Evolutionary conservation across 2,113 vertebrate genomes (phyloP).

Genomic region (Sebastes schlegelii): DNA sequence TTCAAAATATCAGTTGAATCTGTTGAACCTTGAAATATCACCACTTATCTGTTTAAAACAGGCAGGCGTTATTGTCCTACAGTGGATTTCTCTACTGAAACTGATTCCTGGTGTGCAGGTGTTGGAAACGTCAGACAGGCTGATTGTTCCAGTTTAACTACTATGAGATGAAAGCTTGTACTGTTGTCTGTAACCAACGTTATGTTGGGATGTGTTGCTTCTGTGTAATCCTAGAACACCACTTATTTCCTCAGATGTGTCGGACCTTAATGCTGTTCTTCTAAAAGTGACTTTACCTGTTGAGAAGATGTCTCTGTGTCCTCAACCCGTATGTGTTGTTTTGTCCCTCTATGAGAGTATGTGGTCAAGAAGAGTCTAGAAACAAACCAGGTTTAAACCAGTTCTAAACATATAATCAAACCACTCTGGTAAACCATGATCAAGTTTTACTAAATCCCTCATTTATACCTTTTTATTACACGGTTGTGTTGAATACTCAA

Average conservation of each 20-base stretch:
- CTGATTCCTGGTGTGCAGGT: conserved; percentile 48
- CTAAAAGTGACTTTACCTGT: neutral
- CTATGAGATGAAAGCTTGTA: conserved; percentile 26
- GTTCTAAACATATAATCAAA: neutral
- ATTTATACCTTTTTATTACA: too few species aligned
- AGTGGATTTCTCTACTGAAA: conserved; percentile 30
- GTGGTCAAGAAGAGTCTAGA: neutral
- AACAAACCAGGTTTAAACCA: neutral
- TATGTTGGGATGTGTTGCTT: conserved; percentile 10
- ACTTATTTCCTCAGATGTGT: neutral
- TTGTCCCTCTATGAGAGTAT: neutral
- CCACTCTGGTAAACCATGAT: neutral
- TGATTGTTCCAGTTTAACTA: too few species aligned
- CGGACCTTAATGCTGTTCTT: neutral
- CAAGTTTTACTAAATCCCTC: neutral
- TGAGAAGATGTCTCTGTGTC: neutral
- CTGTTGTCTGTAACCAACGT: neutral
- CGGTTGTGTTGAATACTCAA: too few species aligned
- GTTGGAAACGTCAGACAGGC: neutral
- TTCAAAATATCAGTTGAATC: conserved; percentile 45
- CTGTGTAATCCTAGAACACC: neutral
- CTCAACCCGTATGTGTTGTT: neutral
- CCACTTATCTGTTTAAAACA: conserved; percentile 43
- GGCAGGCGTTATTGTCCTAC: conserved; percentile 28
- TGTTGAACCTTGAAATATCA: conserved; percentile 44